Evolutionary conservation across 2,888 invertebrate species (phyloP).

Genomic region (Masnerella sp.): DNA sequence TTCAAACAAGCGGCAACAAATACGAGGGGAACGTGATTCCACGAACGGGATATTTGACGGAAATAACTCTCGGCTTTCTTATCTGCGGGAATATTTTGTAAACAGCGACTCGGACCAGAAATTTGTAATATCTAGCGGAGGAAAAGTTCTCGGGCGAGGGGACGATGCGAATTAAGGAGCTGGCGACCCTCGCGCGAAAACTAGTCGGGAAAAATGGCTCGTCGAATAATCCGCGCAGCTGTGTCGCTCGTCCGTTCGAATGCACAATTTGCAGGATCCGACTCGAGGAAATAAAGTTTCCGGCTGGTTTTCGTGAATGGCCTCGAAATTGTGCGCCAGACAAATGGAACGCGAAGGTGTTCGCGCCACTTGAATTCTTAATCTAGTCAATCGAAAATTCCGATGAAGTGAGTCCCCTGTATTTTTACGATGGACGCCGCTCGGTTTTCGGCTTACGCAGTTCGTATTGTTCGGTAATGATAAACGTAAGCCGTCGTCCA

Average conservation of each 20-base stretch:
- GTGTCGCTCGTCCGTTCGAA: constrained; percentile 68
- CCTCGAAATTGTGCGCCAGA: constrained; percentile 52
- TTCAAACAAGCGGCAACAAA: constrained; percentile 24
- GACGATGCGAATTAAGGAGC: constrained; percentile 44
- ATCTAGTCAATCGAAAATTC: constrained; percentile 60
- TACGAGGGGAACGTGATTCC: constrained; percentile 19
- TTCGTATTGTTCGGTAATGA: constrained; percentile 2
- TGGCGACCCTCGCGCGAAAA: constrained; percentile 11
- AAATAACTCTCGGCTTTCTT: constrained; percentile 39
- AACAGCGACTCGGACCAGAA: constrained; percentile 27
- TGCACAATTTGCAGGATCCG: constrained; percentile 65
- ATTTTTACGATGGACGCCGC: constrained; percentile 35
- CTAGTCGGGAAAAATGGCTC: constrained; percentile 54
- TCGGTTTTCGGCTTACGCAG: constrained; percentile 8
- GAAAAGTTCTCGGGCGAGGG: too few species aligned
- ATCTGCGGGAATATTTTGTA: constrained; percentile 23
- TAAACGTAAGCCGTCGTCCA: not conserved
- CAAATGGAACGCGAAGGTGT: constrained; percentile 59
- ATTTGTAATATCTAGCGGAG: constrained; percentile 26
- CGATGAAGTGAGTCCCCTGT: constrained; percentile 55
- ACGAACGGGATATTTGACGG: constrained; percentile 30
- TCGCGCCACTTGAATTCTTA: constrained; percentile 71
- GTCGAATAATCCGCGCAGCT: constrained; percentile 72
- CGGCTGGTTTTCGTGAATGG: constrained; percentile 59
- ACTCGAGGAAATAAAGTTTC: constrained; percentile 66